These are phyloP conservation scores for Microcebus tavaratra DNA, from an alignment of 2,113 vertebrate genomes.

Conservation along the genomic window DNA sequence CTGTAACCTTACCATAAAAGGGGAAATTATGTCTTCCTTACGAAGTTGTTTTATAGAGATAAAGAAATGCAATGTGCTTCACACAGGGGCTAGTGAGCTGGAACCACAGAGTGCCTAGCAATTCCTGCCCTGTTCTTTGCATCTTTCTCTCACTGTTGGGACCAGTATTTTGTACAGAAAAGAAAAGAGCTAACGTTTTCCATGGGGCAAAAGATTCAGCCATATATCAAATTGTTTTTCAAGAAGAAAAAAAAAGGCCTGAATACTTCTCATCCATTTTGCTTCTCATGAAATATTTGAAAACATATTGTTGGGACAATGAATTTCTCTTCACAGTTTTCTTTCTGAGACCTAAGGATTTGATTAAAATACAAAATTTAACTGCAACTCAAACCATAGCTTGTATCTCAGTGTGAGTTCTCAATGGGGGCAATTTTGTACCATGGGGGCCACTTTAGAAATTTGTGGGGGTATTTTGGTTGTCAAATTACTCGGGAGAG, in stretches of 20 bases:
- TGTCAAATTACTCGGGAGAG: not conserved
- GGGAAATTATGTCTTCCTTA: not conserved
- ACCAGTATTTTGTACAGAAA: not conserved
- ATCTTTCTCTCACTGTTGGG: not conserved
- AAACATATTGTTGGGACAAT: not conserved
- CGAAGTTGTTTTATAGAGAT: not conserved
- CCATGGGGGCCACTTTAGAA: not conserved
- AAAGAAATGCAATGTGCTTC: not conserved
- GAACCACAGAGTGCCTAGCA: not conserved
- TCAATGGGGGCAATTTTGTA: not conserved
- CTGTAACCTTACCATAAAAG: not conserved
- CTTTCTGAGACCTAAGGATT: not conserved
- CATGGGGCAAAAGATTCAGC: not conserved
- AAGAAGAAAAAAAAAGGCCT: not conserved
- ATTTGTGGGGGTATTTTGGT: not conserved
- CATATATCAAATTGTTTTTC: not conserved
- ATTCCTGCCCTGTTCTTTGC: not conserved
- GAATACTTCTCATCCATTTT: not conserved
- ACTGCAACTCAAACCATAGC: not conserved
- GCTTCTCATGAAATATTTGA: not conserved
- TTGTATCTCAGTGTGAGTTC: not conserved
- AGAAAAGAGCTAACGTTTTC: not conserved
- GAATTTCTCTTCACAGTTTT: not conserved
- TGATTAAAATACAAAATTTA: not conserved
- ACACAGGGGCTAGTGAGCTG: not conserved